A percentile compares a stretch with the other conserved stretches of the same genome.
phyloP scores from a whole-genome alignment of 1,140 invertebrate genomes.

The Bathynomus jamesi region DNA sequence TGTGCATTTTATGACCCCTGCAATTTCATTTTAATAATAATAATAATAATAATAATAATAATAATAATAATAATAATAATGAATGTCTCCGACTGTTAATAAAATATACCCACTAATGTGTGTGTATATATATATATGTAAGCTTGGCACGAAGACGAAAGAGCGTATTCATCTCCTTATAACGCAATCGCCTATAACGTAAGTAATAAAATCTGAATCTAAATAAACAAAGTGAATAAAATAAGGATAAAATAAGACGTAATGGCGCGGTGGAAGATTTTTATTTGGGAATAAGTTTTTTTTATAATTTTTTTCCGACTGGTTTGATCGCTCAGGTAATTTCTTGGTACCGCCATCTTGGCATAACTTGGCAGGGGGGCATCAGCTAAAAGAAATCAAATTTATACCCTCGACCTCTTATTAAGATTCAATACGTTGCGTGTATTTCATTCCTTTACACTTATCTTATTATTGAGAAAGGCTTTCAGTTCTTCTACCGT shows the following conservation, averaged over 20 bases:
- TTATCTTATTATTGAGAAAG: neutral
- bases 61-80: neutral
- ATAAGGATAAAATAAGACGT: neutral
- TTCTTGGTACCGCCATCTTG: neutral
- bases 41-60: neutral
- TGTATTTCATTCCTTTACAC: neutral
- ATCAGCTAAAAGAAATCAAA: neutral
- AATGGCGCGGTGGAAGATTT: neutral
- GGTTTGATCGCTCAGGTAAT: neutral
- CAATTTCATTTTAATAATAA: too few relatives aligned
- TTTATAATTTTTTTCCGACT: neutral
- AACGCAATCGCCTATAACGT: neutral
- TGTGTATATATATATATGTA: too few relatives aligned
- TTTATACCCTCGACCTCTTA: neutral
- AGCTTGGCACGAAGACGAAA: too few relatives aligned
- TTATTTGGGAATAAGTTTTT: neutral
- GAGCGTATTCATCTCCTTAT: too few relatives aligned
- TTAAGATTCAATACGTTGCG: neutral
- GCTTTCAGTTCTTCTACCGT: too few relatives aligned
- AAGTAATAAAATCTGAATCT: neutral
- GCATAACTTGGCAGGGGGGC: neutral
- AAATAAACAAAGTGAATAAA: neutral
- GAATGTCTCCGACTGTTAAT: neutral
- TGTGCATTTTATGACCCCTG: too few relatives aligned
- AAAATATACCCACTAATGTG: too few relatives aligned